Conservation (phyloP, 2,888 invertebrate genomes). For the Vanessa cardui region DNA sequence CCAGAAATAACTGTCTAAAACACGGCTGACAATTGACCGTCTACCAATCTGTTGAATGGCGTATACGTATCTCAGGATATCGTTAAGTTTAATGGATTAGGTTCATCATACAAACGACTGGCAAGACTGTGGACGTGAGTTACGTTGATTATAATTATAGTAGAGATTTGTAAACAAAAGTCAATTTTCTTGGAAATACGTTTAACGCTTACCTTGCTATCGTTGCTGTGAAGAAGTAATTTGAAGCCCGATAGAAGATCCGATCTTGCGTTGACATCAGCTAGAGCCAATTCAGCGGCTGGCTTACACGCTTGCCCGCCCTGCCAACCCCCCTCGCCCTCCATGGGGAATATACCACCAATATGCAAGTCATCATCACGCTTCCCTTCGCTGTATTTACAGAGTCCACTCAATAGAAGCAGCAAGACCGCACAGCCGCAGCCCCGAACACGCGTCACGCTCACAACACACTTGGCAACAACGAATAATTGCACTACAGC, state of each 20-base stretch:
- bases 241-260: conserved; percentile 96
- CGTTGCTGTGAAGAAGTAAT: conserved; percentile 95
- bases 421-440: conserved; percentile 56
- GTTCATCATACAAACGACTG: conserved; percentile 51
- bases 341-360: conserved; percentile 99
- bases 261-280: conserved; percentile 95
- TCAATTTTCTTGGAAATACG: neutral
- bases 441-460: conserved; percentile 51
- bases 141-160: conserved; percentile 60
- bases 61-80: conserved; percentile 52
- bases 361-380: conserved; percentile 93
- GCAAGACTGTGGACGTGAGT: conserved; percentile 53
- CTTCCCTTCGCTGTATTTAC: conserved; percentile 66
- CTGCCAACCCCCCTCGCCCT: conserved; percentile 98
- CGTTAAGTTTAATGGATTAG: conserved; percentile 61
- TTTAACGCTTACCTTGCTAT: conserved; percentile 91
- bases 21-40: conserved; percentile 7
- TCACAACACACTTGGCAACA: conserved; percentile 74
- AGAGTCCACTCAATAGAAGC: conserved; percentile 64
- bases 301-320: conserved; percentile 99
- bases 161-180: conserved; percentile 33
- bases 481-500: conserved; percentile 79
- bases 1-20: conserved; percentile 47
- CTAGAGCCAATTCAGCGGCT: conserved; percentile 97
- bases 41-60: conserved; percentile 23